These are phyloP conservation scores for Phania funesta DNA, from an alignment of 2,888 invertebrate genomes.

Conservation along the genomic window DNA sequence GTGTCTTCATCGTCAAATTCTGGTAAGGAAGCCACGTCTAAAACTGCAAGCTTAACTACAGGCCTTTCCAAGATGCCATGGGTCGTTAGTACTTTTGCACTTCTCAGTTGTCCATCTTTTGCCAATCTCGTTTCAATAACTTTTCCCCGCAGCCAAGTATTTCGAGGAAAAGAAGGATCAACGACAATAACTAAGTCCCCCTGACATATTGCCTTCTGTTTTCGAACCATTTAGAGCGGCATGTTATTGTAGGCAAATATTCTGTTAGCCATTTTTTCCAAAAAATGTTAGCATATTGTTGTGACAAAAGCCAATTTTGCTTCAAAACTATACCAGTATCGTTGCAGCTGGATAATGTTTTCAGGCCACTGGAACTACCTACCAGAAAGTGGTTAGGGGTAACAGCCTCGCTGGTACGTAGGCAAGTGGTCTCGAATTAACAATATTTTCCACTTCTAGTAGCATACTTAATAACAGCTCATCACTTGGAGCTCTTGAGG, in stretches of 20 bases:
- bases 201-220: not conserved
- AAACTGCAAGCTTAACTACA: constrained; percentile 23
- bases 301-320: constrained; percentile 16
- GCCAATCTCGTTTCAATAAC: constrained; percentile 42
- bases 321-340: constrained; percentile 15
- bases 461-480: not conserved
- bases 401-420: not conserved
- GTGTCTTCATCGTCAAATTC: not conserved
- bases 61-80: too few relatives aligned
- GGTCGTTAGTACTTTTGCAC: constrained; percentile 32
- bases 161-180: constrained; percentile 38
- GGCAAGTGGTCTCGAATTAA: not conserved
- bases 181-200: constrained; percentile 37
- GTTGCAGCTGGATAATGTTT: too few relatives aligned
- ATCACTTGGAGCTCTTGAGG: not conserved
- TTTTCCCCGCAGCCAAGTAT: constrained; percentile 47
- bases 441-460: too few relatives aligned
- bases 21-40: constrained; percentile 14
- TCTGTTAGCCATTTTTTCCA: constrained; percentile 20
- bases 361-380: too few relatives aligned
- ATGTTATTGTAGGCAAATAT: constrained; percentile 28
- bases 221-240: constrained; percentile 22
- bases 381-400: too few relatives aligned
- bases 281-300: constrained; percentile 36
- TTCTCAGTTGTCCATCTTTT: too few relatives aligned